Base-by-base conservation (phyloP, 2,113 vertebrate genomes). In the Takifugu bimaculatus region DNA sequence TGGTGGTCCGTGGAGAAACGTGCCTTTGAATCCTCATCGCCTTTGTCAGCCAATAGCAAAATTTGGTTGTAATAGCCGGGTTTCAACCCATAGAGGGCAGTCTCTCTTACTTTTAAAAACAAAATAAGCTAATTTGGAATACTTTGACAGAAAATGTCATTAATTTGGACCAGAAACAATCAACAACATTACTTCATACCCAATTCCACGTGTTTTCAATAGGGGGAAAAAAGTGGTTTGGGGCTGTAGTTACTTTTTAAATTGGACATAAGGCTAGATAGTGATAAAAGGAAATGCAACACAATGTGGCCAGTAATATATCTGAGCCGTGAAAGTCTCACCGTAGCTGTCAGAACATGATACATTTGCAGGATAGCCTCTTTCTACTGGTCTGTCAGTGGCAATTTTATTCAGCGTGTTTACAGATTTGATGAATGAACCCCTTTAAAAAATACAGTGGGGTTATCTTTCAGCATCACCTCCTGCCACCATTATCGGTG, bases 361-460 rank as follows among this genome's bases (percentile, higher is more conserved):
- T 49, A 58, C 44, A 6, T 10, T 26, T 52, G 63, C 65, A 59
- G 63, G 62, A 25, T 5, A 11, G 1, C 59, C 48, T 12, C 50
- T 65, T 45, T 54, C 43, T 47, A 13, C 45, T 58, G 53, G 49
- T 47, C 62, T 69, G 50, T 42, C 58, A 50, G 55, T 51, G 54
- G 32, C 63, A 54, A 60, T 74, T 62, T 52, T 77, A 61, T 66
- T 72, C 64, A 45, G 50, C 74, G 78, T 80, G 84, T 80, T 79
- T 83, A 74, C 65, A 73, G 63, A 65, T 76, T 71, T 84, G 85
- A 90, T 86, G 76, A 88, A 89, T 85, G 75, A 84, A 77, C 75
- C 85, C 7, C 61, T 82, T 85, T 86, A 87, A 73, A 80, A 77
- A 77, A 58, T 77, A 60, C 39, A 57, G 67, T 69, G 65, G 79